Evolutionary conservation across 2,113 vertebrate species (phyloP).

Genomic region (Tylochromis polylepis): DNA sequence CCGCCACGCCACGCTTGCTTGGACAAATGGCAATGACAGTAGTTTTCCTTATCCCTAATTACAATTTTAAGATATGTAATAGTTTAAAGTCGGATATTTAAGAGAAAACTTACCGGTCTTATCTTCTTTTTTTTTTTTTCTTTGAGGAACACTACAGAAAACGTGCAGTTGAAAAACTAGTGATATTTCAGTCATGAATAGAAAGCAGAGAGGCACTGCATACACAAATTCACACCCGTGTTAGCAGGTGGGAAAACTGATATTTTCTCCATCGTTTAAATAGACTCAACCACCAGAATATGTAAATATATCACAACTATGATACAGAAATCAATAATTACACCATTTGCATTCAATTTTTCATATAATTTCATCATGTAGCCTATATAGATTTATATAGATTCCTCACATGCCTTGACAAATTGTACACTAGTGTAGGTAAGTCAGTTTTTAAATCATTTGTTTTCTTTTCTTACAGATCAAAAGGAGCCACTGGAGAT

Average conservation of each 20-base stretch:
- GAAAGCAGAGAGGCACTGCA: constrained; percentile 58
- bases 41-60: constrained; percentile 26
- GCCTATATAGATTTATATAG: constrained; percentile 65
- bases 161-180: constrained; percentile 26
- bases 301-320: constrained; percentile 67
- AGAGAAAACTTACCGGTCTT: neutral
- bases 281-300: constrained; percentile 50
- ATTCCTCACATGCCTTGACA: constrained; percentile 67
- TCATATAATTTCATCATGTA: constrained; percentile 61
- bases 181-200: constrained; percentile 41
- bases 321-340: constrained; percentile 68
- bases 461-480: constrained; percentile 10
- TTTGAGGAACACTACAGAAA: constrained; percentile 27
- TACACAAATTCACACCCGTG: constrained; percentile 20
- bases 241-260: constrained; percentile 14
- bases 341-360: constrained; percentile 65
- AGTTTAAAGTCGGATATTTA: constrained; percentile 14
- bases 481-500: neutral
- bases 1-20: neutral
- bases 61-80: constrained; percentile 67
- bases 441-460: constrained; percentile 30
- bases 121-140: neutral
- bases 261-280: constrained; percentile 42
- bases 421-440: constrained; percentile 47
- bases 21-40: neutral